Evolutionary conservation across 1,140 invertebrate species (phyloP).

Genomic region (Lordiphosa collinella): DNA sequence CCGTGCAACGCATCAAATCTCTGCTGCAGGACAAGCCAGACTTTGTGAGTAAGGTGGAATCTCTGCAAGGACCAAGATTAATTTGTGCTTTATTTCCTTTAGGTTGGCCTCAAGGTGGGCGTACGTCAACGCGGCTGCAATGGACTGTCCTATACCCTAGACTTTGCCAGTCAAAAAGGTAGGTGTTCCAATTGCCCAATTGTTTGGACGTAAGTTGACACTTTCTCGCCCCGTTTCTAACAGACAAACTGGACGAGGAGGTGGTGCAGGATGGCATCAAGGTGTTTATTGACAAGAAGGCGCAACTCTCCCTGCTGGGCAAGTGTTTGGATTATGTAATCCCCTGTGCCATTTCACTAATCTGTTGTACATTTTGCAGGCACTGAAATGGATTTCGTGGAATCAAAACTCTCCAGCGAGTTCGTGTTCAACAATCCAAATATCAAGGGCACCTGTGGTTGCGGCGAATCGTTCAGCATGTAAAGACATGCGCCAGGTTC

Average conservation of each 20-base stretch:
- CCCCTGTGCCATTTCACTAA: too few relatives aligned
- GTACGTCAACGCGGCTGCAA: conserved; percentile 98
- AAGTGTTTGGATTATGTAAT: conserved; percentile 23
- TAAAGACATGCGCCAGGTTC: conserved; percentile 80
- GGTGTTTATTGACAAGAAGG: conserved; percentile 98
- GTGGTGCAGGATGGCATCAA: conserved; percentile 97
- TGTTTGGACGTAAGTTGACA: too few relatives aligned
- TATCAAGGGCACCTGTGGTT: conserved; percentile 99
- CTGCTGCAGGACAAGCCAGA: conserved; percentile 86
- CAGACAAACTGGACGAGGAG: conserved; percentile 95
- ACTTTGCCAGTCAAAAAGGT: conserved; percentile 95
- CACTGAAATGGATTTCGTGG: conserved; percentile 99
- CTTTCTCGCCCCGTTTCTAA: background rate
- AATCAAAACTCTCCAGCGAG: conserved; percentile 94
- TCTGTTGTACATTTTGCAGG: too few relatives aligned
- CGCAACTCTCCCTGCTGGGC: conserved; percentile 94
- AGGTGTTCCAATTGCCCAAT: too few relatives aligned
- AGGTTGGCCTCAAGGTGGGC: conserved; percentile 96
- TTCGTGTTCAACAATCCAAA: conserved; percentile 99
- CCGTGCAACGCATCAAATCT: conserved; percentile 90
- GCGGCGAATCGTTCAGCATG: conserved; percentile 99
- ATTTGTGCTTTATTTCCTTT: conserved; percentile 60
- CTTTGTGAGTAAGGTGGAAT: conserved; percentile 4
- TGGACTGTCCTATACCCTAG: conserved; percentile 97
- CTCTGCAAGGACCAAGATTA: background rate